Percentiles rank a stretch among this genome's conserved stretches.
Conservation (phyloP, 2,888 invertebrate genomes). For the Zootermopsis nevadensis region DNA sequence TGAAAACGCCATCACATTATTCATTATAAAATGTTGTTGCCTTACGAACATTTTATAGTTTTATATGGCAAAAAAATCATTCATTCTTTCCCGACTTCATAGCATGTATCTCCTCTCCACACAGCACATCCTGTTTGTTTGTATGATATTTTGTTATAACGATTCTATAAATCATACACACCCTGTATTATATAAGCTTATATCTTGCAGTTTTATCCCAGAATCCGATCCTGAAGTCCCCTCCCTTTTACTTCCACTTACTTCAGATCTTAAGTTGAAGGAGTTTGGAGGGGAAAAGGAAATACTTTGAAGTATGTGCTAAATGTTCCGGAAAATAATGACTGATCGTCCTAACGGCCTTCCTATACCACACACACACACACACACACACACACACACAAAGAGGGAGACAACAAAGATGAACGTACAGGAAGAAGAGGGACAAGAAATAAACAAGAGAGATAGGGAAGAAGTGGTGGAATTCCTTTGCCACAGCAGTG, state of each 20-base stretch:
- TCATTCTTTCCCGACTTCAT: too few species aligned
- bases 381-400: conserved; percentile 10
- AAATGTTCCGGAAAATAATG: conserved; percentile 68
- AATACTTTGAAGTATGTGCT: conserved; percentile 65
- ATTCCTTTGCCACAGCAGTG: conserved; percentile 40
- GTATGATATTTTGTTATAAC: background rate
- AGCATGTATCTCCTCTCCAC: too few species aligned
- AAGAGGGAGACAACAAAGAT: conserved; percentile 23
- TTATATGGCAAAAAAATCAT: too few species aligned
- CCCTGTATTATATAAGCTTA: conserved; percentile 20
- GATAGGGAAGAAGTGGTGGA: conserved; percentile 12
- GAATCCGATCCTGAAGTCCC: conserved; percentile 13
- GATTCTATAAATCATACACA: background rate
- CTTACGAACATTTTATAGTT: too few species aligned
- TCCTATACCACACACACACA: conserved; percentile 5
- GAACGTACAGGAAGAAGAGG: background rate
- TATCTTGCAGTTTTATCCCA: conserved; percentile 17
- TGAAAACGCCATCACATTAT: too few species aligned
- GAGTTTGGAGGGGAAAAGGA: conserved; percentile 54
- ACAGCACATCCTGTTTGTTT: background rate
- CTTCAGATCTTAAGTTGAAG: conserved; percentile 31
- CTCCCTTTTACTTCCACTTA: conserved; percentile 11
- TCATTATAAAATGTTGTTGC: too few species aligned
- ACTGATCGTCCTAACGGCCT: conserved; percentile 63
- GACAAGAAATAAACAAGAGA: conserved; percentile 34